A percentile compares a stretch with the other conserved stretches of the same genome.
Conservation (phyloP, 1,140 invertebrate species). For the Lycorma delicatula region DNA sequence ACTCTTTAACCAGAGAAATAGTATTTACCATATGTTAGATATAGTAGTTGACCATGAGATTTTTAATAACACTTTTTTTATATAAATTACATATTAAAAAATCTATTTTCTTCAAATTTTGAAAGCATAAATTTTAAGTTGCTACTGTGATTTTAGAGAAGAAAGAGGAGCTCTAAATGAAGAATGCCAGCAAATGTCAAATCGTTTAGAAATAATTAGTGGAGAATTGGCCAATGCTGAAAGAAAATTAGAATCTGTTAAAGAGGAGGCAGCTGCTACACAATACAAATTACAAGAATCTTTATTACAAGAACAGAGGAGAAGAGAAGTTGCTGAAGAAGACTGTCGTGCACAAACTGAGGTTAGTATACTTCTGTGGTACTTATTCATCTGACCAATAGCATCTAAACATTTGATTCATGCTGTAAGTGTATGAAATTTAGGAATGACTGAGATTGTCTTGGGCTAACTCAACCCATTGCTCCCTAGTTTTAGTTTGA, state of each 20-base stretch:
- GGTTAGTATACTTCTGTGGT: slow-evolving; percentile 30
- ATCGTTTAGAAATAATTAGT: slow-evolving; percentile 44
- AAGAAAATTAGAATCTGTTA: slow-evolving; percentile 35
- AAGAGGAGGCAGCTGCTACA: slow-evolving; percentile 34
- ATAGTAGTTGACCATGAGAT: no score
- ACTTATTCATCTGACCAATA: not conserved
- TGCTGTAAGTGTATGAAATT: no score
- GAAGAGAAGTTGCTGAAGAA: slow-evolving; percentile 47
- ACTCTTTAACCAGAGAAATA: no score
- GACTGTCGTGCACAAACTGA: slow-evolving; percentile 46
- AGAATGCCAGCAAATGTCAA: slow-evolving; percentile 48
- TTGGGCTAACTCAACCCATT: no score
- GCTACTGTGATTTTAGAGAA: slow-evolving; percentile 38
- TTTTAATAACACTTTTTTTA: no score
- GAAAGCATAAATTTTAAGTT: no score
- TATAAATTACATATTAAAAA: no score
- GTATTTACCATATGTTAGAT: no score
- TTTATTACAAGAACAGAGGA: slow-evolving; percentile 44
- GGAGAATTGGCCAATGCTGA: slow-evolving; percentile 46
- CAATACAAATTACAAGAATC: slow-evolving; percentile 45
- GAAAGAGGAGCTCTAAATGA: slow-evolving; percentile 42
- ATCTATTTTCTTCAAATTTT: no score
- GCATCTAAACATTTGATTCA: no score
- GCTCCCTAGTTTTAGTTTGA: no score
- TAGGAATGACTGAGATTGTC: no score